Evolutionary conservation across 2,113 vertebrate species (phyloP).

Genomic region (Myotis brandtii): DNA sequence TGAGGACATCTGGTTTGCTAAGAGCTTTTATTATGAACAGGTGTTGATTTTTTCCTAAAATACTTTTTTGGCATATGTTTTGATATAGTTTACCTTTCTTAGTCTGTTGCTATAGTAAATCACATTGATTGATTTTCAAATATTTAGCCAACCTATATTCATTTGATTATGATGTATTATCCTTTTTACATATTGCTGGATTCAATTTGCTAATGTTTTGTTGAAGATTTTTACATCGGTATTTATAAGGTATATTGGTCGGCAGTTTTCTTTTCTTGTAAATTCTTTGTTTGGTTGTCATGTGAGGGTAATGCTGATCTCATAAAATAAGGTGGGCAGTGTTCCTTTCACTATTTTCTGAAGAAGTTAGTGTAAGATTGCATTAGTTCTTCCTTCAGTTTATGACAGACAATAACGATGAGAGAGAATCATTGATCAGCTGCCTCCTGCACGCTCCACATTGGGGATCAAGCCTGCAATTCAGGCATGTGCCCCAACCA

Average conservation of each 20-base stretch:
- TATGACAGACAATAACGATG: not conserved
- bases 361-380: constrained; percentile 31
- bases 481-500: too few relatives aligned
- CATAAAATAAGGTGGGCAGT: not conserved
- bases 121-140: constrained; percentile 37
- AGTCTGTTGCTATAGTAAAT: not conserved
- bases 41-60: constrained; percentile 24
- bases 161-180: not conserved
- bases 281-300: constrained; percentile 47
- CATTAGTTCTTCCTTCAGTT: not conserved
- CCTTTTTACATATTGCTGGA: constrained; percentile 5
- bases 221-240: constrained; percentile 12
- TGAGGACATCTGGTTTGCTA: not conserved
- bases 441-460: too few relatives aligned
- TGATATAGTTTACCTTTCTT: constrained; percentile 32
- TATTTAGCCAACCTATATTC: constrained; percentile 1
- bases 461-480: too few relatives aligned
- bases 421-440: too few relatives aligned
- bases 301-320: constrained; percentile 45
- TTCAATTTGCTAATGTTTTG: constrained; percentile 50
- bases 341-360: not conserved
- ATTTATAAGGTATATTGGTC: constrained; percentile 6
- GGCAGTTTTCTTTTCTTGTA: constrained; percentile 1
- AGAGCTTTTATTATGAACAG: constrained; percentile 13
- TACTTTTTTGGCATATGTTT: not conserved